Percentiles rank a stretch among this genome's conserved stretches.
Conservation (phyloP, 2,888 invertebrate genomes). For the Acronicta aceris region DNA sequence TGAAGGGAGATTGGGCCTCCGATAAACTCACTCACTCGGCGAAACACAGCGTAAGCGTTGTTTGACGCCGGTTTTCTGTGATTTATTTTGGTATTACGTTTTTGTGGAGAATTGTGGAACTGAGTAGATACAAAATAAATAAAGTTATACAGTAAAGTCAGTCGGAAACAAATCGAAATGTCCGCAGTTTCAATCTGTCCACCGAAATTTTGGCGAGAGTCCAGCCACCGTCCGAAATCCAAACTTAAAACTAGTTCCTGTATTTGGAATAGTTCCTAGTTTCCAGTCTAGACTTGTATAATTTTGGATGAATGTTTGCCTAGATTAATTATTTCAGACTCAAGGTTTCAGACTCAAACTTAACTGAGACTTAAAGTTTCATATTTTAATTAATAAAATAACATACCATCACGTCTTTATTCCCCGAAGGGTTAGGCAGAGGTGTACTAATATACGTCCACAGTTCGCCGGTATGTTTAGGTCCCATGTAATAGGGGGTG, state of each 20-base stretch:
- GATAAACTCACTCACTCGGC: too few species aligned
- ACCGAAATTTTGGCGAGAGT: constrained; percentile 33
- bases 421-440: too few species aligned
- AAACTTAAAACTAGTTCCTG: constrained; percentile 40
- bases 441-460: too few species aligned
- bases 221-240: constrained; percentile 30
- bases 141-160: constrained; percentile 9
- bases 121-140: constrained; percentile 13
- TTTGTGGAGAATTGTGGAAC: too few species aligned
- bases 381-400: background rate
- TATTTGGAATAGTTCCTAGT: constrained; percentile 26
- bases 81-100: too few species aligned
- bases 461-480: too few species aligned
- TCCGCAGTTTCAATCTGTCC: constrained; percentile 38
- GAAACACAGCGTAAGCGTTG: too few species aligned
- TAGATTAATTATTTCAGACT: constrained; percentile 11
- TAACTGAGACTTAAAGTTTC: background rate
- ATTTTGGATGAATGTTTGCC: constrained; percentile 21
- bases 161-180: constrained; percentile 28
- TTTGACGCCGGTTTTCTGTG: too few species aligned
- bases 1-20: too few species aligned
- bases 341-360: too few species aligned
- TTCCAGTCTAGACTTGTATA: constrained; percentile 15
- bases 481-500: too few species aligned
- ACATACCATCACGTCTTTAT: too few species aligned